These are phyloP conservation scores for Parasteatoda lunata DNA, from an alignment of 2,888 invertebrate genomes.

Conservation along the genomic window DNA sequence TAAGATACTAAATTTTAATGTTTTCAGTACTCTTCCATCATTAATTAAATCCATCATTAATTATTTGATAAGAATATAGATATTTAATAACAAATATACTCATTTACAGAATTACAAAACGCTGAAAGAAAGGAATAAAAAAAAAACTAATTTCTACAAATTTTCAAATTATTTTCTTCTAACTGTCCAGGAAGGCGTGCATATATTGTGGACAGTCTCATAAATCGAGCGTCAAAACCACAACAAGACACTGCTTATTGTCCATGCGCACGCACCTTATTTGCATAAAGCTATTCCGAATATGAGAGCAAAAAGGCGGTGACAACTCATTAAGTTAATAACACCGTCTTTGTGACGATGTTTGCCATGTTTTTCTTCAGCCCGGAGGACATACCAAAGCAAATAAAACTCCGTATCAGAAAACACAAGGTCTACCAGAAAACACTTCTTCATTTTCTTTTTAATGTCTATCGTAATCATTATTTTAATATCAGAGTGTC, in stretches of 20 bases:
- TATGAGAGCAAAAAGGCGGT: slow-evolving; percentile 21
- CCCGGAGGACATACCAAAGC: slow-evolving; percentile 25
- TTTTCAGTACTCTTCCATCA: too few species aligned
- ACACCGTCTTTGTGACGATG: slow-evolving; percentile 18
- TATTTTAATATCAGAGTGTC: slow-evolving; percentile 58
- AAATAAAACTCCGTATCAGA: slow-evolving; percentile 41
- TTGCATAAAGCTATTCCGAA: not conserved
- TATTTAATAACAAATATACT: too few species aligned
- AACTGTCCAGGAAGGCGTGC: too few species aligned
- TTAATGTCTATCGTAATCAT: slow-evolving; percentile 41
- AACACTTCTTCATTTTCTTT: slow-evolving; percentile 14
- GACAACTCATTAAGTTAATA: slow-evolving; percentile 39
- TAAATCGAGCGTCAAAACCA: not conserved
- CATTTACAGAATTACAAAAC: too few species aligned
- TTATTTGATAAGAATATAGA: too few species aligned
- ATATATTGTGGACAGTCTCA: not conserved
- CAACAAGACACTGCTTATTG: not conserved
- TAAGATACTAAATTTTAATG: too few species aligned
- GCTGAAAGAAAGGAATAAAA: too few species aligned
- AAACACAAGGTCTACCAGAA: slow-evolving; percentile 23
- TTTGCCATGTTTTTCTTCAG: slow-evolving; percentile 2
- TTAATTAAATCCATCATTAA: too few species aligned
- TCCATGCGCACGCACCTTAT: not conserved
- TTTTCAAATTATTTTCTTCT: too few species aligned
- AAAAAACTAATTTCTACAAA: too few species aligned